Base-by-base conservation (phyloP, 1,140 invertebrate species). In the Himalopsyche phryganea region DNA sequence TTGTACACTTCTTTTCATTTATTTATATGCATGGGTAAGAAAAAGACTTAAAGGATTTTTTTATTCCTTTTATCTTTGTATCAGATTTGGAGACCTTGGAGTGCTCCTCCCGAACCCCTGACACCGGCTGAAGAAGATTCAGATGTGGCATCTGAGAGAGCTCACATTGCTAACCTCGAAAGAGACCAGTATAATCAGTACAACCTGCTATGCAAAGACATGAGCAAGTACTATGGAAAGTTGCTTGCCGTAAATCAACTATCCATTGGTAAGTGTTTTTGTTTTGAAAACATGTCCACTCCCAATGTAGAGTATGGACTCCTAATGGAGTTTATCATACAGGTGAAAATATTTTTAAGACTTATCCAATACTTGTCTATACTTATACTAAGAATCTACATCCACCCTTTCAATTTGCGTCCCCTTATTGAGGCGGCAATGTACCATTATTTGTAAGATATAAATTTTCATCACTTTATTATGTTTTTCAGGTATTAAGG, bases 181-280 rank as follows among this genome's bases (percentile, higher is more conserved):
- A 42, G 60, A 3, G 19, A 52, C 0, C 68, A 77, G 19, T 53
- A 68, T 13, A 17, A 64, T 1, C 55, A 72, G 1, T 70, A 79
- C 57, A 74, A 68, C 10, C 66, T 82, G 7, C 68, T 80, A 0
- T 56, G 79, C 1, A 71, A 71, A 48, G 76, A 83, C 47, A 67
- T 89, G 1, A 82, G 82, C 2, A 93, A 92, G 69, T 83, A 82
- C 65, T 90, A 89, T 56, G 78, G 82, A 1, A 78, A 80, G 2
- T 75, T 88, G 46, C 68, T 83, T 15, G 91, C 90, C 2, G 90
- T 92, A 0, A 80, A 89, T 63, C 81, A 86, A 65, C 69, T 93
- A 0, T 86, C 82, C 67, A 81, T 92, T 52, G 82, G 74, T 77
- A 55, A 72, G 50, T 53, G 15, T 40, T 6, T 9, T 18, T 32